Evolutionary conservation across 2,888 invertebrate species (phyloP).

Genomic region (Peribatodes rhomboidaria): DNA sequence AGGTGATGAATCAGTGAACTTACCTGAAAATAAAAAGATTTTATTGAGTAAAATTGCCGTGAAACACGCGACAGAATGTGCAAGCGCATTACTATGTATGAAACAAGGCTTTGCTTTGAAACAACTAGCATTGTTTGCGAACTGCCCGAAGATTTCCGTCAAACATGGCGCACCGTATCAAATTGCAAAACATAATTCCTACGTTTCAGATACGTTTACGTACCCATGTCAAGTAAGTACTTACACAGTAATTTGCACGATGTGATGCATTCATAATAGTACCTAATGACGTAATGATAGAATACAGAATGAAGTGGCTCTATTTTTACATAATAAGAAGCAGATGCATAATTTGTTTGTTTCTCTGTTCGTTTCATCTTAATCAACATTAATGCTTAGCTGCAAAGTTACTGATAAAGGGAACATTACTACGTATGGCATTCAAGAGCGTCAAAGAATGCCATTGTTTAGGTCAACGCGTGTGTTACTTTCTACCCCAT

Average conservation of each 20-base stretch:
- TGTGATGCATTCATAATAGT: neutral
- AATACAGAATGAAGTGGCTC: neutral
- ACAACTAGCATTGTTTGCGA: constrained; percentile 62
- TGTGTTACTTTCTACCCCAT: constrained; percentile 71
- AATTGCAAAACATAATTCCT: constrained; percentile 67
- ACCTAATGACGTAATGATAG: constrained; percentile 1
- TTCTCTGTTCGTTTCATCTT: neutral
- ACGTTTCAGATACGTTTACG: constrained; percentile 4
- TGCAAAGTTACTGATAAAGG: constrained; percentile 46
- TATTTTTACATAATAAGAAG: neutral
- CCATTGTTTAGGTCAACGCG: constrained; percentile 67
- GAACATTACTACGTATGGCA: constrained; percentile 24
- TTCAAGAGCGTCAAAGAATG: constrained; percentile 59
- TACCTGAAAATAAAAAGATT: constrained; percentile 61
- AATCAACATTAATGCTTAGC: neutral
- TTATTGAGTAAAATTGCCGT: constrained; percentile 17
- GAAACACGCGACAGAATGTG: constrained; percentile 23
- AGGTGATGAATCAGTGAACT: constrained; percentile 45
- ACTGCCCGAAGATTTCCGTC: constrained; percentile 65
- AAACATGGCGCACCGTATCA: constrained; percentile 62
- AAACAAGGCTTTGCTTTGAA: constrained; percentile 55
- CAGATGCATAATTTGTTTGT: neutral
- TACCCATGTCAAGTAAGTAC: constrained; percentile 2
- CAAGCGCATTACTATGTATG: constrained; percentile 18
- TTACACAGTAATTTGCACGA: constrained; percentile 6